Conservation (phyloP, 2,797 vertebrate species). For the Pogonophryne albipinna region DNA sequence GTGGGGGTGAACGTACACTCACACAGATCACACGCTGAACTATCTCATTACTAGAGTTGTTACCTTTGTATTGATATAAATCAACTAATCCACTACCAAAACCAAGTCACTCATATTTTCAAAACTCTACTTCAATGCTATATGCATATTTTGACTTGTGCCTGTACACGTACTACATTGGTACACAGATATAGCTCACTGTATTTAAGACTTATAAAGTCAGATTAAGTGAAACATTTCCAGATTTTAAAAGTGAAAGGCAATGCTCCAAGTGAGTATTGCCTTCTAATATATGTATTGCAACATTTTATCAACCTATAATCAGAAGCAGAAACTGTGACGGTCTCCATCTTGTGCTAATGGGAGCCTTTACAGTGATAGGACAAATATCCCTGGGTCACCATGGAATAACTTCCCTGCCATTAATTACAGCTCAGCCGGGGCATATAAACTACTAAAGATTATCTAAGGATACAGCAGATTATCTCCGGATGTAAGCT, state of each 20-base stretch:
- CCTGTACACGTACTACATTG: background rate
- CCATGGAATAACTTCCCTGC: constrained; percentile 65
- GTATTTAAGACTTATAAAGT: background rate
- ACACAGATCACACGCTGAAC: background rate
- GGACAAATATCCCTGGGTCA: constrained; percentile 74
- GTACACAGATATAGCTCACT: background rate
- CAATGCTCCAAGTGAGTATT: background rate
- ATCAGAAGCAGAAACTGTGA: constrained; percentile 49
- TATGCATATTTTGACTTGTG: background rate
- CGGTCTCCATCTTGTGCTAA: constrained; percentile 37
- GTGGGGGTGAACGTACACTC: constrained; percentile 13
- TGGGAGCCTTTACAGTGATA: constrained; percentile 43
- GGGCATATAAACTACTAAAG: constrained; percentile 74
- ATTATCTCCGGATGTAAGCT: constrained; percentile 81
- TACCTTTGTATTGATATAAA: background rate
- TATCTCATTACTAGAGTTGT: background rate
- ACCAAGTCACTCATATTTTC: constrained; percentile 24
- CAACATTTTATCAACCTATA: constrained; percentile 27
- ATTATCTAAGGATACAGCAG: constrained; percentile 79
- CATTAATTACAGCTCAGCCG: constrained; percentile 78
- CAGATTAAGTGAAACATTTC: constrained; percentile 4
- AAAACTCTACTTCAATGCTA: constrained; percentile 1
- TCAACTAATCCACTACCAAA: background rate
- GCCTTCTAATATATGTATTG: constrained; percentile 4
- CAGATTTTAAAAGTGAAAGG: too few relatives aligned